Evolutionary conservation across 2,113 vertebrate genomes (phyloP).

Genomic region (Rhinichthys klamathensis): DNA sequence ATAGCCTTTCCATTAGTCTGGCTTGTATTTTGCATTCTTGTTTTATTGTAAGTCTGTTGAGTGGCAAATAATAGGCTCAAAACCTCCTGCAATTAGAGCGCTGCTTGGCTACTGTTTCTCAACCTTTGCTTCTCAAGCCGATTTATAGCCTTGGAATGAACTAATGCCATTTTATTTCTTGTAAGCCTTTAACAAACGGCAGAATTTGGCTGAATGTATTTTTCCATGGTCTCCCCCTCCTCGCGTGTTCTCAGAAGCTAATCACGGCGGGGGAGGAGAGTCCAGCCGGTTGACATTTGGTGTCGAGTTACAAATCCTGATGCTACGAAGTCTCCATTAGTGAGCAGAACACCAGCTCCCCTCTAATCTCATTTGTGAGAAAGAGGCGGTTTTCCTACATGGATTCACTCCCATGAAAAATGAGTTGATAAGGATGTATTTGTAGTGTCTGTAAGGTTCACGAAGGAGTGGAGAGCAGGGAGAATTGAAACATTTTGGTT

Average conservation of each 20-base stretch:
- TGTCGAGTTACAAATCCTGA: constrained; percentile 44
- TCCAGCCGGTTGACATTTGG: constrained; percentile 62
- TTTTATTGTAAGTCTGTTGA: background rate
- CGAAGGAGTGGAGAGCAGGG: background rate
- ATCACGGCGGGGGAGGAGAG: constrained; percentile 55
- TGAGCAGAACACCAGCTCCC: background rate
- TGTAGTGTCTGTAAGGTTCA: background rate
- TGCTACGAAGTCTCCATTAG: constrained; percentile 6
- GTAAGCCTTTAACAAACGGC: constrained; percentile 62
- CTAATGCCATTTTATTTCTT: constrained; percentile 63
- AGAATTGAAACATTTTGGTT: background rate
- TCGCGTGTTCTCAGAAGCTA: constrained; percentile 54
- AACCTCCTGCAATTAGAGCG: constrained; percentile 20
- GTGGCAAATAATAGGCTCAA: constrained; percentile 18
- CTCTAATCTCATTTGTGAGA: constrained; percentile 20
- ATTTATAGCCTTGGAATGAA: constrained; percentile 67
- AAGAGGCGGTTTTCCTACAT: background rate
- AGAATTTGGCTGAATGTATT: constrained; percentile 64
- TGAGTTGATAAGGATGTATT: background rate
- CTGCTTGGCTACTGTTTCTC: constrained; percentile 25
- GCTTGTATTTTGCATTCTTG: constrained; percentile 20
- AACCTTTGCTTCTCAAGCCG: constrained; percentile 45
- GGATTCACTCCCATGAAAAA: background rate
- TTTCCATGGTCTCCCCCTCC: background rate
- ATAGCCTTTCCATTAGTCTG: background rate